These are phyloP conservation scores for Agapornis roseicollis DNA, from an alignment of 2,113 vertebrate genomes.

Conservation along the genomic window DNA sequence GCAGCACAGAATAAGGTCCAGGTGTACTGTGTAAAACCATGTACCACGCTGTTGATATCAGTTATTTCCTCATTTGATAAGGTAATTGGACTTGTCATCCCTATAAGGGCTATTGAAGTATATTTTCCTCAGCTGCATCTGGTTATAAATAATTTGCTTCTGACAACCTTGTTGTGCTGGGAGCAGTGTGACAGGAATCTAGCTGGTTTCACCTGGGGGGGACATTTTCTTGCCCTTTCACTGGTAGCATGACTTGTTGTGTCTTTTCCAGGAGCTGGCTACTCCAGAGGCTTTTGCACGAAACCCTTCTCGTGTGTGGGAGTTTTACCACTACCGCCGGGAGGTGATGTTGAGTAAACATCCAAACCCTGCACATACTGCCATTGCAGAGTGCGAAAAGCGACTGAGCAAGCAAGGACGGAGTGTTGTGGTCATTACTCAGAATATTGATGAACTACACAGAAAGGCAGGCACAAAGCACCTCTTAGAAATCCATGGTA, in stretches of 20 bases:
- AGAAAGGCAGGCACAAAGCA: conserved; percentile 89
- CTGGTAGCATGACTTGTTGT: not conserved
- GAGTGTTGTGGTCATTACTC: conserved; percentile 87
- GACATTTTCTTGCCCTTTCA: not conserved
- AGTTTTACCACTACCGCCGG: conserved; percentile 95
- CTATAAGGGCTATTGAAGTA: fast-evolving
- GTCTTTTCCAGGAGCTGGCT: conserved; percentile 82
- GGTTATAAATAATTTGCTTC: not conserved
- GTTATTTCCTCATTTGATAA: not conserved
- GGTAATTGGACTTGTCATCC: not conserved
- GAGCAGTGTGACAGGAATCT: not conserved
- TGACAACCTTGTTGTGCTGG: not conserved
- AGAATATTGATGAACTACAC: conserved; percentile 95
- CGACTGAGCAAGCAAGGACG: conserved; percentile 86
- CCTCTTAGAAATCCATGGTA: conserved; percentile 91
- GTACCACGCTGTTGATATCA: fast-evolving
- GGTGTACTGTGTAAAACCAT: not conserved
- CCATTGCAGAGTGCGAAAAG: conserved; percentile 89
- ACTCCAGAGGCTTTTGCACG: conserved; percentile 89
- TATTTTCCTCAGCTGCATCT: not conserved
- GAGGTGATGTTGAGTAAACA: conserved; percentile 81
- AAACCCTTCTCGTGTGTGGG: conserved; percentile 92
- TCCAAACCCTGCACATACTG: conserved; percentile 85
- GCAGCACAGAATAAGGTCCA: not conserved
- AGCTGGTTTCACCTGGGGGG: not conserved